Evolutionary conservation across 2,888 invertebrate genomes (phyloP).

Genomic region (Pimpla rufipes): DNA sequence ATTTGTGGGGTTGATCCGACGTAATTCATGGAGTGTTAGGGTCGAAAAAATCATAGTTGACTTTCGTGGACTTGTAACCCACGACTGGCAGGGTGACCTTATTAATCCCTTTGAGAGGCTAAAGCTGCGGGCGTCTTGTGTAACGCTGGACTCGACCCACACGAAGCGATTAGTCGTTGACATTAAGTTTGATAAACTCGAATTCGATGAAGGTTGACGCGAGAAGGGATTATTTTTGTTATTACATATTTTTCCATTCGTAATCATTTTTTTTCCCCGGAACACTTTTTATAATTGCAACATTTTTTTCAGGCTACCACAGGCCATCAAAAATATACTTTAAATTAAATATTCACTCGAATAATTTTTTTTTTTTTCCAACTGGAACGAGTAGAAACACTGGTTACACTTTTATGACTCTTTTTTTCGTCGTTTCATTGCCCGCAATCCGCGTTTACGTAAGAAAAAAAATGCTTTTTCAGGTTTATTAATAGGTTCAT

Average conservation of each 20-base stretch:
- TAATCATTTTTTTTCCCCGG: no score
- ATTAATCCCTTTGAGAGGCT: no score
- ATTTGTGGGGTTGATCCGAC: no score
- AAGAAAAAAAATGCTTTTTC: background rate
- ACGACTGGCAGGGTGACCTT: no score
- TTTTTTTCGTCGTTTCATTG: background rate
- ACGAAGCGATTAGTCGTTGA: background rate
- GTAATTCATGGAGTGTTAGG: no score
- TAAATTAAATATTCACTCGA: no score
- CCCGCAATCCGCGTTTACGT: background rate
- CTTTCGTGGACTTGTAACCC: no score
- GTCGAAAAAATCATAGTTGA: no score
- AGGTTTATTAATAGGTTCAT: conserved; percentile 7
- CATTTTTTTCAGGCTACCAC: no score
- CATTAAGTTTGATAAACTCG: background rate
- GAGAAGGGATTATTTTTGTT: background rate
- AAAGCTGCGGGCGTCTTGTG: background rate
- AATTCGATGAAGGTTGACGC: background rate
- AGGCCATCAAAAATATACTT: no score
- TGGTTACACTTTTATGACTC: background rate
- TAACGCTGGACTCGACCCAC: background rate
- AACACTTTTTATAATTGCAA: no score
- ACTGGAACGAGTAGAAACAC: background rate
- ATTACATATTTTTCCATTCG: no score
- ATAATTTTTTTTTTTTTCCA: background rate